Percentiles rank a stretch among this genome's conserved stretches.
Conservation (phyloP, 2,888 invertebrate species). For the Drosophila eohydei region DNA sequence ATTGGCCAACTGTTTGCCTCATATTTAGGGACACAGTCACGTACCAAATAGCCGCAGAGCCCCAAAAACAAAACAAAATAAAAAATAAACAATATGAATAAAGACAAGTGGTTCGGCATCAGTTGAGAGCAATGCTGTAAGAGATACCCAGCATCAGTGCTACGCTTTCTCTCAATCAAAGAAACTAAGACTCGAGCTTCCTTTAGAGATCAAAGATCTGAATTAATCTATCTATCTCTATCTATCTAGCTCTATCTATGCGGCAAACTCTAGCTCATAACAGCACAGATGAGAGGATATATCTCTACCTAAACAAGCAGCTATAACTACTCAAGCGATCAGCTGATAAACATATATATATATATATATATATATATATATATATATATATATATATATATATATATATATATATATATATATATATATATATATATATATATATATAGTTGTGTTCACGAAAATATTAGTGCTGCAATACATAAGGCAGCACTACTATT, state of each 20-base stretch:
- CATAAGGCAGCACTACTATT: no score
- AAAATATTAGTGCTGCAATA: background rate
- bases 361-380: background rate
- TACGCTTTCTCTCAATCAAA: background rate
- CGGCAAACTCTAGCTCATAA: no score
- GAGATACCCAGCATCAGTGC: constrained; percentile 4
- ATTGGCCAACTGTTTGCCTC: constrained; percentile 54
- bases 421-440: background rate
- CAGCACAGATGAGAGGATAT: no score
- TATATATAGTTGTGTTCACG: no score
- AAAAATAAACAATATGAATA: constrained; percentile 18
- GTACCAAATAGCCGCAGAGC: constrained; percentile 50
- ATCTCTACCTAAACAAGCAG: no score
- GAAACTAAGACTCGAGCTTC: background rate
- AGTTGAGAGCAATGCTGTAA: no score
- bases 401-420: background rate
- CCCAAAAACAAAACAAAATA: constrained; percentile 22
- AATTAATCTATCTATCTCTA: background rate
- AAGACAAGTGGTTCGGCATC: background rate
- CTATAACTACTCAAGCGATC: no score
- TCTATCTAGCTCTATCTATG: no score
- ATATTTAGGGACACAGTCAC: constrained; percentile 65
- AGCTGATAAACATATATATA: no score
- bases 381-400: background rate
- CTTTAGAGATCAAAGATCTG: background rate